phyloP scores from a whole-genome alignment of 2,797 vertebrate genomes.

The Tarsius wallacei region DNA sequence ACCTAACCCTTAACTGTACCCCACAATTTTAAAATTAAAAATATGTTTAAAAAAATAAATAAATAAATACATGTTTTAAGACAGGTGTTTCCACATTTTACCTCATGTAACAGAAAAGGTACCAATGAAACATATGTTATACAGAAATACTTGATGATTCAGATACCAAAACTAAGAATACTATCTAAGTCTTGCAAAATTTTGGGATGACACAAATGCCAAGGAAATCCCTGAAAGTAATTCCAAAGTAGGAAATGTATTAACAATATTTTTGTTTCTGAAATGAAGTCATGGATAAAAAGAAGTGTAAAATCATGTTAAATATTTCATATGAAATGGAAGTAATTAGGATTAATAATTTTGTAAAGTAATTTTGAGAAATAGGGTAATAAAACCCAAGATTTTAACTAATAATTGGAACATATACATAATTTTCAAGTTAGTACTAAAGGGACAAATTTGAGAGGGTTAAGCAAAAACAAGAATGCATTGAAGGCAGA shows the following conservation, averaged over 20 bases:
- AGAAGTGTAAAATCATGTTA: not conserved
- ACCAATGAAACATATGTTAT: not conserved
- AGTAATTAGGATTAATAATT: not conserved
- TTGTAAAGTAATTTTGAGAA: not conserved
- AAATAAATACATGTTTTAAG: too few species aligned
- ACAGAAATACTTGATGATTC: not conserved
- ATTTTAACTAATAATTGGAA: not conserved
- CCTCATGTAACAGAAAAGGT: not conserved
- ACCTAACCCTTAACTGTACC: too few species aligned
- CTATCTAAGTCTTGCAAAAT: not conserved
- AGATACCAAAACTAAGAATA: slow-evolving; percentile 2
- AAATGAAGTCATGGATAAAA: not conserved
- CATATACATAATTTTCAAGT: not conserved
- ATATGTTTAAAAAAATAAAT: too few species aligned
- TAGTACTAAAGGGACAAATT: not conserved
- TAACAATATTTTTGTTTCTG: not conserved
- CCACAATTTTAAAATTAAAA: too few species aligned
- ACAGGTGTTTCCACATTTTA: not conserved
- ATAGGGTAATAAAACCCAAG: not conserved
- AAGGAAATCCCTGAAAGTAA: not conserved
- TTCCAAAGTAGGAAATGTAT: not conserved
- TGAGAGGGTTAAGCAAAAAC: not conserved
- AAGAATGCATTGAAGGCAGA: not conserved
- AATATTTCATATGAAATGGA: slow-evolving; percentile 23
- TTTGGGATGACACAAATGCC: not conserved